These are phyloP conservation scores for Bothrops jararaca DNA, from an alignment of 2,113 vertebrate genomes.

Conservation along the genomic window DNA sequence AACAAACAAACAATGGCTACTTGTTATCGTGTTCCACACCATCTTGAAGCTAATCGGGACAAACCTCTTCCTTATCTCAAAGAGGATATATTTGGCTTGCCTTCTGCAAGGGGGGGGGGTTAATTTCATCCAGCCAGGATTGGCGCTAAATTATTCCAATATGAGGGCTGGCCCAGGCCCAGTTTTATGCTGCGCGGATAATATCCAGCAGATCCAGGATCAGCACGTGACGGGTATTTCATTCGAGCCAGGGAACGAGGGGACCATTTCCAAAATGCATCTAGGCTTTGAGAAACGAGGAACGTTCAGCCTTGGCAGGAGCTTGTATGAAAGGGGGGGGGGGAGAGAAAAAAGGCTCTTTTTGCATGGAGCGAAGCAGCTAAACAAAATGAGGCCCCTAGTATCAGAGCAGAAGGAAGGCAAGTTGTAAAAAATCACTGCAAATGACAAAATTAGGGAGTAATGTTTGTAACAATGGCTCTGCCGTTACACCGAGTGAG, in stretches of 20 bases:
- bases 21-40: constrained; percentile 1
- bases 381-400: neutral
- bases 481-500: neutral
- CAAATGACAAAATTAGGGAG: neutral
- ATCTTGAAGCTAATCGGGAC: neutral
- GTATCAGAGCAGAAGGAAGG: neutral
- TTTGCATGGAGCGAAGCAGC: neutral
- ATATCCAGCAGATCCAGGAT: neutral
- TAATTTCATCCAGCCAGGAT: constrained; percentile 20
- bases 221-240: neutral
- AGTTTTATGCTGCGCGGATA: neutral
- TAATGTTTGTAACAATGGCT: neutral
- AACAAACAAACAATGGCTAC: neutral
- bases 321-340: neutral
- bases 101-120: constrained; percentile 1
- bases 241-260: neutral
- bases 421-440: neutral
- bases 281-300: neutral
- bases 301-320: neutral
- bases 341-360: neutral
- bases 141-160: neutral
- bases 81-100: neutral
- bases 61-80: neutral
- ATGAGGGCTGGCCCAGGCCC: neutral
- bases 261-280: neutral